Percentiles rank a stretch among this genome's conserved stretches.
Conservation (phyloP, 2,888 invertebrate species). For the Apoderus coryli region DNA sequence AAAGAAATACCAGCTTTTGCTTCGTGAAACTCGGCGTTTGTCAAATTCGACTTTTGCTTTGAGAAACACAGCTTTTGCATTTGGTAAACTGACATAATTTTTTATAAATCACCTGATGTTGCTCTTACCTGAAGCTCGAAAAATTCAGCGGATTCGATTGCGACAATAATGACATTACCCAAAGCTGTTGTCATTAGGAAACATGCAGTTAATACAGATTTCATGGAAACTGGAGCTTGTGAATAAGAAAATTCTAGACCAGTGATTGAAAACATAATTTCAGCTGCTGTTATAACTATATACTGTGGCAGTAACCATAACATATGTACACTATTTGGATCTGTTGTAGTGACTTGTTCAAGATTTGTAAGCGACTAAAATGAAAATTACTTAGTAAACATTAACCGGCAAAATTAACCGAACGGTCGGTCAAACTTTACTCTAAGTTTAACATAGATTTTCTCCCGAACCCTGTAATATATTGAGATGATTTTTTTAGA, state of each 20-base stretch:
- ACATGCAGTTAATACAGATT: constrained; percentile 80
- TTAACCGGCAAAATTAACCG: no score
- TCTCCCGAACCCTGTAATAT: no score
- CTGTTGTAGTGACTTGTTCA: constrained; percentile 38
- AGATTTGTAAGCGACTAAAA: constrained; percentile 8
- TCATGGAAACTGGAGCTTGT: constrained; percentile 86
- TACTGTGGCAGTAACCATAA: constrained; percentile 86
- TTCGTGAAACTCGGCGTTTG: no score
- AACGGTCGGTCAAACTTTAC: no score
- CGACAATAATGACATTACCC: constrained; percentile 85
- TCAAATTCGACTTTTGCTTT: no score
- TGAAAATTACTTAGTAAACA: constrained; percentile 5
- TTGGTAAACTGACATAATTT: no score
- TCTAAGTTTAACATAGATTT: no score
- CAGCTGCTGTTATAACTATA: constrained; percentile 79
- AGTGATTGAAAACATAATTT: constrained; percentile 92
- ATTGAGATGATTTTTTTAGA: no score
- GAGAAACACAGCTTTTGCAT: no score
- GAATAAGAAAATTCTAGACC: constrained; percentile 93
- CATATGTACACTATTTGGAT: constrained; percentile 64
- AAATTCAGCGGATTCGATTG: constrained; percentile 66
- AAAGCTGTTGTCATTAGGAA: constrained; percentile 89
- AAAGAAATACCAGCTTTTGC: no score
- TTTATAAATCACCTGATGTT: not conserved
- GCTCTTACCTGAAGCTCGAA: constrained; percentile 57